Evolutionary conservation across 1,140 invertebrate genomes (phyloP).

Genomic region (Choristoneura fumiferana): DNA sequence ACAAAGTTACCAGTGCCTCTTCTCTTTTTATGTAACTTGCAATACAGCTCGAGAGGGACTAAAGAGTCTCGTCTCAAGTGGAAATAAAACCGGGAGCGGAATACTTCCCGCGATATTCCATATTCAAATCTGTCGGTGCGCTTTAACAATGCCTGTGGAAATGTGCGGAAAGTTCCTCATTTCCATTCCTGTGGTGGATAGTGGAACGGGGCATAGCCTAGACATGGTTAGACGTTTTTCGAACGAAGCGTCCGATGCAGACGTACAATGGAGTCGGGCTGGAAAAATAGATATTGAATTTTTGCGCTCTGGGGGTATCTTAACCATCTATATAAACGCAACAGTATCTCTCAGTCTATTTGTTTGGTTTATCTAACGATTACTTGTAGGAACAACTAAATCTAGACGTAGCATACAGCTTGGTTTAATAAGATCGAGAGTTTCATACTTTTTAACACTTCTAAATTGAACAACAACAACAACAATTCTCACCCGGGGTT

Average conservation of each 20-base stretch:
- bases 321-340: not conserved
- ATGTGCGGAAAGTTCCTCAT: constrained; percentile 7
- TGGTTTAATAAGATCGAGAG: no score
- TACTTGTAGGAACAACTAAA: no score
- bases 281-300: constrained; percentile 2
- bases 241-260: not conserved
- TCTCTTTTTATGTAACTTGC: not conserved
- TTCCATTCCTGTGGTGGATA: constrained; percentile 14
- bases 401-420: no score
- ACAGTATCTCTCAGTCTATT: no score
- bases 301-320: not conserved
- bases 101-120: constrained; percentile 39
- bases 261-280: not conserved
- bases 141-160: constrained; percentile 21
- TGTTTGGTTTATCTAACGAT: no score
- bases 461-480: no score
- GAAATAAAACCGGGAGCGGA: constrained; percentile 39
- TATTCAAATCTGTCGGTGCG: constrained; percentile 37
- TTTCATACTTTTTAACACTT: no score
- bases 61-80: constrained; percentile 35
- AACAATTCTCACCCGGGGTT: no score
- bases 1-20: not conserved
- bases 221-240: not conserved
- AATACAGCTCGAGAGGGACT: constrained; percentile 25
- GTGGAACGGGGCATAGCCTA: not conserved